phyloP scores from a whole-genome alignment of 2,888 invertebrate species.

The Agrotis exclamationis region DNA sequence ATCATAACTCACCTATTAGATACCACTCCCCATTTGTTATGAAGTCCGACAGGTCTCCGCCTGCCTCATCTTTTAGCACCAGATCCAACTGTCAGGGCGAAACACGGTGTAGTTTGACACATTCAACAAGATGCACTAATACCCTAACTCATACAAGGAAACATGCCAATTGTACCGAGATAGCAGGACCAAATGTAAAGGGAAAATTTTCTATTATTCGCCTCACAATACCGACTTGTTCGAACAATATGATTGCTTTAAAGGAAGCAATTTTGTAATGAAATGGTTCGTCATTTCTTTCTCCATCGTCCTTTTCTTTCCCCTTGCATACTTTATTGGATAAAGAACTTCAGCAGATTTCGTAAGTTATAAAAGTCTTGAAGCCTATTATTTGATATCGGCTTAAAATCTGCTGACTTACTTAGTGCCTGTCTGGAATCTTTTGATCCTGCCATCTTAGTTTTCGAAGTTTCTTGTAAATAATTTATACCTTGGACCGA shows the following conservation, averaged over 20 bases:
- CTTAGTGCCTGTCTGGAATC: constrained; percentile 11
- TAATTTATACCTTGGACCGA: constrained; percentile 48
- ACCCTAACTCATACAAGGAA: constrained; percentile 44
- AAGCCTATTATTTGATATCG: constrained; percentile 39
- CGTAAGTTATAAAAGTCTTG: constrained; percentile 40
- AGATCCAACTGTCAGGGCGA: constrained; percentile 96
- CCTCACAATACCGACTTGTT: constrained; percentile 39
- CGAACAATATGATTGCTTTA: constrained; percentile 48
- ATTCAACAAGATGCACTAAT: constrained; percentile 67
- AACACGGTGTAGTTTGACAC: constrained; percentile 69
- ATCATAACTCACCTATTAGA: constrained; percentile 95
- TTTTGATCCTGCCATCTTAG: constrained; percentile 52
- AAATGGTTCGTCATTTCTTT: constrained; percentile 50
- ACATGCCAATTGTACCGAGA: constrained; percentile 56
- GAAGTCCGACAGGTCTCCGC: constrained; percentile 99
- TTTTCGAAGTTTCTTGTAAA: constrained; percentile 40
- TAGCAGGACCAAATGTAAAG: constrained; percentile 52
- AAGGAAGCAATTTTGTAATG: constrained; percentile 56
- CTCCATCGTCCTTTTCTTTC: constrained; percentile 19
- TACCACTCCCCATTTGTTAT: constrained; percentile 99
- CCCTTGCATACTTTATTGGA: constrained; percentile 51
- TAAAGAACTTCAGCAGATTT: constrained; percentile 48
- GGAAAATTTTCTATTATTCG: constrained; percentile 18
- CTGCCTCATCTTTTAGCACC: constrained; percentile 97
- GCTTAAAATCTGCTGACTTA: constrained; percentile 37